Base-by-base conservation (phyloP, 2,888 invertebrate genomes). In the Ormia ochracea region DNA sequence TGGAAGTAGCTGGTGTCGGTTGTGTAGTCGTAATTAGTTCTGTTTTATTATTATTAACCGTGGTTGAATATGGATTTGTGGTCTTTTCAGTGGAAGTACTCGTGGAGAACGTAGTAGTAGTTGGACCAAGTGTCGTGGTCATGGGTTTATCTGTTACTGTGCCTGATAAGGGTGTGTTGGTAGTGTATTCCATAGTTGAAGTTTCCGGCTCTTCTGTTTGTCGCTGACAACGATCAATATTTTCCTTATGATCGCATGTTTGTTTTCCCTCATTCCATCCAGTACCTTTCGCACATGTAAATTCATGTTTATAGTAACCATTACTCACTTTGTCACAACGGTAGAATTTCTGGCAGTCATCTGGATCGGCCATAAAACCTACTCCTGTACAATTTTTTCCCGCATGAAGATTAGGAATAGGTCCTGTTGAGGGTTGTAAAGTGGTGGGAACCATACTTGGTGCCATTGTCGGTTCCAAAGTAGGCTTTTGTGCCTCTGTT, bases 261-360 rank as follows among this genome's bases (percentile, higher is more conserved):
- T 92, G 91, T 63, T 92, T 89, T 12, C 90, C 90, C 84, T 92
- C 91, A 84, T 93, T 93, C 94, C 94, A 94, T 12, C 92, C 91
- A 0, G 94, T 94, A 31, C 93, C 93, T 70, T 91, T 91, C 0
- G 92, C 92, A 83, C 94, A 94, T 66, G 90, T 88, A 84, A 93
- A 94, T 56, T 93, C 92, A 83, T 86, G 83, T 50, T 83, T 85
- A 0, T 81, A 66, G 68, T 84, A 86, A 0, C 90, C 90, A 23
- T 90, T 89, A 0, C 90, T 91, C 75, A 91, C 90, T 58, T 89
- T 88, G 0, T 93, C 93, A 82, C 93, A 93, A 41, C 92, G 90
- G 80, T 92, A 92, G 86, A 93, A 93, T 83, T 91, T 92, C 12
- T 88, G 90, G 79, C 93, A 93, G 81, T 92, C 90, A 54, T 91